Evolutionary conservation across 2,888 invertebrate genomes (phyloP), one percentile per base, ranked within the genome.

Genomic region (Eumacrocentrus americanus): DNA sequence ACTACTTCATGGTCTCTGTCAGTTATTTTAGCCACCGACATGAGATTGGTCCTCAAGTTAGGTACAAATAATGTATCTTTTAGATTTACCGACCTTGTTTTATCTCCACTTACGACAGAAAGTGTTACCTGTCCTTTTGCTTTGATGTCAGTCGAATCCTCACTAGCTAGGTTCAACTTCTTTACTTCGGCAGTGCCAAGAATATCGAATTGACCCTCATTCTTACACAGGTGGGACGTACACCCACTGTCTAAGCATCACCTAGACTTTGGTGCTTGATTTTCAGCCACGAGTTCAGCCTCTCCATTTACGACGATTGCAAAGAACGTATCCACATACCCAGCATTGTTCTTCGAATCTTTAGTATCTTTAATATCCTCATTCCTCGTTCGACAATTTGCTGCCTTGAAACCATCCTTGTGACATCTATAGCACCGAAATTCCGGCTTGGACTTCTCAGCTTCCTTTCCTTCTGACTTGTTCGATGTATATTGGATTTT

Each of bases 1-100:
- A 50, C 53, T 0, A 66, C 60, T 6, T 60, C 34, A 52, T 62
- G 50, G n/a, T n/a, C n/a, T n/a, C n/a, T n/a, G n/a, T n/a, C n/a
- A n/a, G n/a, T n/a, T n/a, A n/a, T n/a, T n/a, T 1, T 37, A 1
- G 63, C 59, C 0, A 69, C 59, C 1, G 69, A 70, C 9, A 68
- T 46, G 1, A 68, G 54, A 40, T 69, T 65, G 1, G 68, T 67
- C 5, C 63, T 20, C 20, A 60, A 44, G 48, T 55, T 42, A n/a
- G 47, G 47, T 16, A 60, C 60, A 23, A 20, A 42, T n/a, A 60
- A 14, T 4, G 48, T 42, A 20, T 60, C 23, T 9, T 60, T 37
- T 7, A 60, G 25, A 6, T 14, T 11, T 1, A 46, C 53, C 22
- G 35, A 25, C 20, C 51, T 52, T 23, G 16, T 12, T 2, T 44